Conservation (phyloP, 2,113 vertebrate species). For the Electrona antarctica region DNA sequence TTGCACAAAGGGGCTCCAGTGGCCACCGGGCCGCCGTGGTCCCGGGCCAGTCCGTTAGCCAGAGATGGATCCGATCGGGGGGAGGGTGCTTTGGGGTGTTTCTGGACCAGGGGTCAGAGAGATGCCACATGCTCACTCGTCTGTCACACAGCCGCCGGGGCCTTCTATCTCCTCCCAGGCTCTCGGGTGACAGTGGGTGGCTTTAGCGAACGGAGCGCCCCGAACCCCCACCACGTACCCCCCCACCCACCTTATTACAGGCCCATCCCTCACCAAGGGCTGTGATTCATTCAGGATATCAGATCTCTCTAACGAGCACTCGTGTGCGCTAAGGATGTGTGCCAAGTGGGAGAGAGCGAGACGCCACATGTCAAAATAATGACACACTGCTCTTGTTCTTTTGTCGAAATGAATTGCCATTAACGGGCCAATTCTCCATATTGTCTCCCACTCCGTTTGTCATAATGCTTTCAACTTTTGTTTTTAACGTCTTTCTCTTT, state of each 20-base stretch:
- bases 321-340: slow-evolving; percentile 25
- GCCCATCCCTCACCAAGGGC: slow-evolving; percentile 35
- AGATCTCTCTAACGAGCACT: slow-evolving; percentile 20
- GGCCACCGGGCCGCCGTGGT: slow-evolving; percentile 35
- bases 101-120: slow-evolving; percentile 63
- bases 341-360: slow-evolving; percentile 15
- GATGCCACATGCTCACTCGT: slow-evolving; percentile 76
- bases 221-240: not conserved
- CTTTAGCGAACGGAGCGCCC: slow-evolving; percentile 44
- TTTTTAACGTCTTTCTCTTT: not conserved
- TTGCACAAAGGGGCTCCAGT: slow-evolving; percentile 67
- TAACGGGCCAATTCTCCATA: not conserved
- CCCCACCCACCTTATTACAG: not conserved
- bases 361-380: slow-evolving; percentile 7
- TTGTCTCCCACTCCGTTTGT: too few relatives aligned
- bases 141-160: slow-evolving; percentile 57
- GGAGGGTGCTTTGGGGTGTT: slow-evolving; percentile 31
- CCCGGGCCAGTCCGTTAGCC: slow-evolving; percentile 53
- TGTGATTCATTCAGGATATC: slow-evolving; percentile 52
- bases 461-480: too few relatives aligned
- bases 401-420: not conserved
- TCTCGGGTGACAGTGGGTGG: slow-evolving; percentile 44
- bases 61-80: slow-evolving; percentile 51
- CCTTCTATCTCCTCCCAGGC: not conserved
- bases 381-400: not conserved